Percentiles rank a stretch among this genome's conserved stretches.
These are phyloP conservation scores for Leptopterna dolabrata DNA, from an alignment of 2,888 invertebrate genomes.

Conservation along the genomic window DNA sequence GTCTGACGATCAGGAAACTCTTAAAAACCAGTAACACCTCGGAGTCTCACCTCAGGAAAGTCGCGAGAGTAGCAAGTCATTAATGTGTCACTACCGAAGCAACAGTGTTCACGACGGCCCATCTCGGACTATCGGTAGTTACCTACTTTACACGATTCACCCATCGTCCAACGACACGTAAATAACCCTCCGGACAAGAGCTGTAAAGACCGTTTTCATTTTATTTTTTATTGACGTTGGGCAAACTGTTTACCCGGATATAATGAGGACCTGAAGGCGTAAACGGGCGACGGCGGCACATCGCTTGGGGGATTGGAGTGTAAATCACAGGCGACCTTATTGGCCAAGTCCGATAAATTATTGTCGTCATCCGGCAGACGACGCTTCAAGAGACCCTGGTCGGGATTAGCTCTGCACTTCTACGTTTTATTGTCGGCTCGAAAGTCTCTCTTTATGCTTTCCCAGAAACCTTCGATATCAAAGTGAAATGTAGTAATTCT, in stretches of 20 bases:
- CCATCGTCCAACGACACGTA: constrained; percentile 13
- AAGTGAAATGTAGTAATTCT: no score
- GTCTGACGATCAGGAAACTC: no score
- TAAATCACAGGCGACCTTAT: constrained; percentile 33
- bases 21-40: no score
- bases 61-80: background rate
- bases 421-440: background rate
- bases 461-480: no score
- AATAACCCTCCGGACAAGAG: constrained; percentile 10
- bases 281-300: constrained; percentile 9
- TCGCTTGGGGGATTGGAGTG: constrained; percentile 16
- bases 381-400: background rate
- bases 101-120: background rate
- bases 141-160: background rate
- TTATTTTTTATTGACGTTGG: background rate
- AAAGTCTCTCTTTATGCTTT: background rate
- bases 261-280: constrained; percentile 38
- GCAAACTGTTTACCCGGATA: constrained; percentile 25
- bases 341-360: constrained; percentile 21
- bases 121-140: background rate
- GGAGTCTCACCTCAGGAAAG: background rate
- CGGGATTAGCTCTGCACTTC: background rate
- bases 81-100: background rate
- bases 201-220: background rate
- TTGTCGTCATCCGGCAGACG: constrained; percentile 3